Conservation (phyloP, 2,888 invertebrate genomes). For the Masnerella sp. region DNA sequence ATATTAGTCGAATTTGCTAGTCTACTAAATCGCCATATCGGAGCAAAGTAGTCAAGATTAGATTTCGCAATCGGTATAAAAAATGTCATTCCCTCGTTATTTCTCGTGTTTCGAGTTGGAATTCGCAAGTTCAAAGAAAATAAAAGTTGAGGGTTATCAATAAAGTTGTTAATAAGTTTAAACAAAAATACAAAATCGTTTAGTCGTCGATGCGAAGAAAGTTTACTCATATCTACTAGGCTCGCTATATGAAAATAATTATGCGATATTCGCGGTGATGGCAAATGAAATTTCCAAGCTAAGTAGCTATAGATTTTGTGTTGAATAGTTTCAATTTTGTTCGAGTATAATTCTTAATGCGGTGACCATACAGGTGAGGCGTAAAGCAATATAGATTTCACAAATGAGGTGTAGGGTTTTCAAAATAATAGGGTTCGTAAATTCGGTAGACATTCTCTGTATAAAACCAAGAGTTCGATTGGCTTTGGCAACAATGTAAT, state of each 20-base stretch:
- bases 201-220: neutral
- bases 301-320: constrained; percentile 4
- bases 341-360: neutral
- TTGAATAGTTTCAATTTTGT: constrained; percentile 1
- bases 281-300: neutral
- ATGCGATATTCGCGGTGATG: neutral
- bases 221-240: neutral
- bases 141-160: neutral
- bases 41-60: neutral
- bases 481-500: neutral
- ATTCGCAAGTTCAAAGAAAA: neutral
- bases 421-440: neutral
- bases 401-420: neutral
- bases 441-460: neutral
- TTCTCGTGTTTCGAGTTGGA: neutral
- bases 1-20: neutral
- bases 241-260: neutral
- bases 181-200: neutral
- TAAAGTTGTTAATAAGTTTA: neutral
- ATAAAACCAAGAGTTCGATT: neutral
- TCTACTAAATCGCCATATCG: neutral
- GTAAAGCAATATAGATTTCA: neutral
- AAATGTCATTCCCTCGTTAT: neutral
- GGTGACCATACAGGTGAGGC: neutral
- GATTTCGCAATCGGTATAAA: neutral